These are phyloP conservation scores for Lithophane leautieri DNA, from an alignment of 2,888 invertebrate species.

Conservation along the genomic window DNA sequence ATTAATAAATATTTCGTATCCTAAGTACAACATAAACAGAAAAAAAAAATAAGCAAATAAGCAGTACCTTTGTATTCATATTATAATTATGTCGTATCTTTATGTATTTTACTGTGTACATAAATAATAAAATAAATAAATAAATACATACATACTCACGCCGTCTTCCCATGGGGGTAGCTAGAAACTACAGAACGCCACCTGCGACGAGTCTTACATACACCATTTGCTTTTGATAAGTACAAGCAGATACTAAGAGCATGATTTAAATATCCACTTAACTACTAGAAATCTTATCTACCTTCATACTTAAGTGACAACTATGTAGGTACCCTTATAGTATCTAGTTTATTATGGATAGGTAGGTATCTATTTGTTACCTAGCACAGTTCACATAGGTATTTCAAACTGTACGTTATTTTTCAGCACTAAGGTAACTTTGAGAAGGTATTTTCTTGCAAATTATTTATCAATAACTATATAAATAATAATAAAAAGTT, in stretches of 20 bases:
- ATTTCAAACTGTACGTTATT: background rate
- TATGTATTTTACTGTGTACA: too few species aligned
- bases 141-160: too few species aligned
- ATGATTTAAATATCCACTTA: background rate
- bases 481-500: constrained; percentile 21
- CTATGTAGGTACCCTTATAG: background rate
- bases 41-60: too few species aligned
- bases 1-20: background rate
- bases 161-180: too few species aligned
- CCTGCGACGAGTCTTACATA: too few species aligned
- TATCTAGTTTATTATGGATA: background rate
- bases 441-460: background rate
- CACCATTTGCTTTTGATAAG: too few species aligned
- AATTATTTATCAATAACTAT: background rate
- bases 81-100: too few species aligned
- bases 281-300: background rate
- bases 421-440: background rate
- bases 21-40: background rate
- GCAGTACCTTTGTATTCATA: too few species aligned
- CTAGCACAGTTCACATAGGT: background rate
- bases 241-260: background rate
- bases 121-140: too few species aligned
- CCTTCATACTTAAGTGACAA: background rate
- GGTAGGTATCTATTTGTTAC: background rate
- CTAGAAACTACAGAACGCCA: too few species aligned